Evolutionary conservation across 2,797 vertebrate genomes (phyloP).

Genomic region (Spinus olivaceus): DNA sequence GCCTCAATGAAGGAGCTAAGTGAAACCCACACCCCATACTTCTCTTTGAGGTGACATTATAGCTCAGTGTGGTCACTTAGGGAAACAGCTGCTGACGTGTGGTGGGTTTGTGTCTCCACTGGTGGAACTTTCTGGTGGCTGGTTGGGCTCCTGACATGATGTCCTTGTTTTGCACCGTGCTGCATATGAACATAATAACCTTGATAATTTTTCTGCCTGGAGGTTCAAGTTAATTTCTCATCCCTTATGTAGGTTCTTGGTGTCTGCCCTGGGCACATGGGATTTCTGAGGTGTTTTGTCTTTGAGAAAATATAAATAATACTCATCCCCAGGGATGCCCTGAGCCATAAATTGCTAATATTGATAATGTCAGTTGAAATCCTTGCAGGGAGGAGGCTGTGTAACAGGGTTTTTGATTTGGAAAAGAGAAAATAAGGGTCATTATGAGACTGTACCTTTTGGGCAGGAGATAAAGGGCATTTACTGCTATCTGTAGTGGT

Average conservation of each 20-base stretch:
- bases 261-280: neutral
- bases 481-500: neutral
- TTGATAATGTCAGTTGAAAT: neutral
- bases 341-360: neutral
- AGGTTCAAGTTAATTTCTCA: neutral
- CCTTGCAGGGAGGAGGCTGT: neutral
- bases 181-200: rapidly evolving
- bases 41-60: neutral
- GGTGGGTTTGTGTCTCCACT: neutral
- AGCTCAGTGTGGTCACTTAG: neutral
- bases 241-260: neutral
- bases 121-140: neutral
- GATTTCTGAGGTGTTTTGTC: neutral
- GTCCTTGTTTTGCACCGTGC: neutral
- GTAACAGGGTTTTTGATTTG: neutral
- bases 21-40: neutral
- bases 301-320: neutral
- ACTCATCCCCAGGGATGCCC: rapidly evolving
- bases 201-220: neutral
- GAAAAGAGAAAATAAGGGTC: neutral
- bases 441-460: neutral
- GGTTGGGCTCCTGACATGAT: neutral
- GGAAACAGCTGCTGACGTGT: neutral
- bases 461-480: neutral
- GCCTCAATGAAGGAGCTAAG: neutral